phyloP scores from a whole-genome alignment of 2,113 vertebrate species.

The Pachyramphus minor region DNA sequence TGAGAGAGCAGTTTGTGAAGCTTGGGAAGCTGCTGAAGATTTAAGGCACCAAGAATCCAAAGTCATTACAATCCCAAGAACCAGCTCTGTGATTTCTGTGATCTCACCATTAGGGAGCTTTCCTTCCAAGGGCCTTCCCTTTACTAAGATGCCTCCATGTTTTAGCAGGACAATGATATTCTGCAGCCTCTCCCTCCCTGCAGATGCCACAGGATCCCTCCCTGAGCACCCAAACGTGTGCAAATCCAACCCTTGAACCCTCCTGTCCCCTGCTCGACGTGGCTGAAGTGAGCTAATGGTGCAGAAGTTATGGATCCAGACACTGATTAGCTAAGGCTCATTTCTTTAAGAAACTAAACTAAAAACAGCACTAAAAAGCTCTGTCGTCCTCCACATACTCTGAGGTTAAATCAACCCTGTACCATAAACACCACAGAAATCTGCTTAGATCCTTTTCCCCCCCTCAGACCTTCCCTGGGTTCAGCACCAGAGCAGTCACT shows the following conservation, averaged over 20 bases:
- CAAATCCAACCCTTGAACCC: background rate
- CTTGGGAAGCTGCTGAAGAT: background rate
- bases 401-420: background rate
- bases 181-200: background rate
- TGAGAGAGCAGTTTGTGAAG: background rate
- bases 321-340: background rate
- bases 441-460: background rate
- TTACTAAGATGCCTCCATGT: rapidly evolving
- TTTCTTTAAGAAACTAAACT: background rate
- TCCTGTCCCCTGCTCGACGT: background rate
- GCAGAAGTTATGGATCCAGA: background rate
- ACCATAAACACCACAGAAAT: background rate
- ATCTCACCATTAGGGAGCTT: background rate
- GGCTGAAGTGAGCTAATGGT: background rate
- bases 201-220: background rate
- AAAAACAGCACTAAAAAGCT: background rate
- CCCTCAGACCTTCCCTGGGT: background rate
- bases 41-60: background rate
- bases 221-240: background rate
- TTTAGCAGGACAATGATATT: rapidly evolving
- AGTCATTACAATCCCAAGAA: rapidly evolving
- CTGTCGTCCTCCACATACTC: rapidly evolving
- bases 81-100: too few relatives aligned
- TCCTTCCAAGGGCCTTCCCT: rapidly evolving
- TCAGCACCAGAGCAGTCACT: background rate